These are phyloP conservation scores for Eumerus sabulonum DNA, from an alignment of 2,888 invertebrate genomes.

Conservation along the genomic window DNA sequence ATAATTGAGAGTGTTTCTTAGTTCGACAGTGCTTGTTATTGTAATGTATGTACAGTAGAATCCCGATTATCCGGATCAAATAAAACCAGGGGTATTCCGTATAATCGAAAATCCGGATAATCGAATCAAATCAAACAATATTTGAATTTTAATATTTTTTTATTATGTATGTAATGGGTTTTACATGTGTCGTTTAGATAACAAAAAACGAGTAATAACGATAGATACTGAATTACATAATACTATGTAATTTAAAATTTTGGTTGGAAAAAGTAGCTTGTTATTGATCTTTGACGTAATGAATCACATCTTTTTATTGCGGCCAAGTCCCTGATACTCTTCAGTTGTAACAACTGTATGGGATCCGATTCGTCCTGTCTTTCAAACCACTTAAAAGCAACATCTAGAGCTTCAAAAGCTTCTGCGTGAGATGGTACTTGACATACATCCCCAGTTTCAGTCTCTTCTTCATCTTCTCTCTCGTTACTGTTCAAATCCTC, in stretches of 20 bases:
- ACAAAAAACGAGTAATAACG: neutral
- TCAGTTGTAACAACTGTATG: conserved; percentile 5
- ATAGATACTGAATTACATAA: conserved; percentile 16
- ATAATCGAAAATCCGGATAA: conserved; percentile 9
- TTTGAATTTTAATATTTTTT: conserved; percentile 12
- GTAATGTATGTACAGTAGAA: conserved; percentile 26
- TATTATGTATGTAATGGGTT: conserved; percentile 1
- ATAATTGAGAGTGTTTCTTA: too few relatives aligned
- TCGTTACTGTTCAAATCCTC: conserved; percentile 8
- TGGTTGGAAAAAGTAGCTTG: too few relatives aligned
- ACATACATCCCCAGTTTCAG: conserved; percentile 5
- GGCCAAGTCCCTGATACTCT: neutral
- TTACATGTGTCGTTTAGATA: conserved; percentile 3
- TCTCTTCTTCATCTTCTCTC: conserved; percentile 2
- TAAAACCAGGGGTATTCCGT: conserved; percentile 12
- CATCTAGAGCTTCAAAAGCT: too few relatives aligned
- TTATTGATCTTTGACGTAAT: conserved; percentile 1
- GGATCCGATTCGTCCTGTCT: conserved; percentile 3
- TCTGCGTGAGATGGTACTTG: neutral
- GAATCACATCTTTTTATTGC: conserved; percentile 3
- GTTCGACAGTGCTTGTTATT: too few relatives aligned
- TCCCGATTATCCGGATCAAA: conserved; percentile 21
- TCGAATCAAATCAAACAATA: conserved; percentile 8
- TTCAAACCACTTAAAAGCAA: conserved; percentile 2
- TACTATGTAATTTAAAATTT: conserved; percentile 3